Evolutionary conservation across 1,140 invertebrate genomes (phyloP).

Genomic region (Diachasmimorpha longicaudata): DNA sequence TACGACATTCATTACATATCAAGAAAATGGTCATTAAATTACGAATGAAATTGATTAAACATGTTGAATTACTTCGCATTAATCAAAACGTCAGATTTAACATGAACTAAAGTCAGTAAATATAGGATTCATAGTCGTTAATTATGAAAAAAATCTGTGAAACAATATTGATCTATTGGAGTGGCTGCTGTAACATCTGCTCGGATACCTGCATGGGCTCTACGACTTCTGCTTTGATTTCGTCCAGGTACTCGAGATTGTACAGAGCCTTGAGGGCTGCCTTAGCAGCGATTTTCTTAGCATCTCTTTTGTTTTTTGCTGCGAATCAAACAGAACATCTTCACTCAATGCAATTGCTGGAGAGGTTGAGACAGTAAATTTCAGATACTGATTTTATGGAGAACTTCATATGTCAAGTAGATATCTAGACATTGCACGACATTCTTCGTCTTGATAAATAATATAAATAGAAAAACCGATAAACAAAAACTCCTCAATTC

Average conservation of each 20-base stretch:
- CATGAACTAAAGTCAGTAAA: neutral
- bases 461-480: too few relatives aligned
- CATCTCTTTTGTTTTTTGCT: constrained; percentile 66
- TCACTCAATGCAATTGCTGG: neutral
- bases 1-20: neutral
- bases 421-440: too few relatives aligned
- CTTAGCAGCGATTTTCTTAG: constrained; percentile 64
- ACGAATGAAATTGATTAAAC: neutral
- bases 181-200: neutral
- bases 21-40: neutral
- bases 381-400: neutral
- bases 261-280: constrained; percentile 55
- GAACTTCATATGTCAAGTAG: neutral
- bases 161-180: neutral
- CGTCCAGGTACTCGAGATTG: constrained; percentile 49
- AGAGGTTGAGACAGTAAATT: too few relatives aligned
- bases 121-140: neutral
- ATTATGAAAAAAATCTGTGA: neutral
- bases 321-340: constrained; percentile 25
- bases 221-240: constrained; percentile 17
- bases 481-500: too few relatives aligned
- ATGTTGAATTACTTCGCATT: neutral
- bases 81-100: neutral
- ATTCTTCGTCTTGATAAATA: too few relatives aligned
- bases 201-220: neutral